These are phyloP conservation scores for Fratercula arctica DNA, from an alignment of 2,797 vertebrate genomes.

Conservation along the genomic window DNA sequence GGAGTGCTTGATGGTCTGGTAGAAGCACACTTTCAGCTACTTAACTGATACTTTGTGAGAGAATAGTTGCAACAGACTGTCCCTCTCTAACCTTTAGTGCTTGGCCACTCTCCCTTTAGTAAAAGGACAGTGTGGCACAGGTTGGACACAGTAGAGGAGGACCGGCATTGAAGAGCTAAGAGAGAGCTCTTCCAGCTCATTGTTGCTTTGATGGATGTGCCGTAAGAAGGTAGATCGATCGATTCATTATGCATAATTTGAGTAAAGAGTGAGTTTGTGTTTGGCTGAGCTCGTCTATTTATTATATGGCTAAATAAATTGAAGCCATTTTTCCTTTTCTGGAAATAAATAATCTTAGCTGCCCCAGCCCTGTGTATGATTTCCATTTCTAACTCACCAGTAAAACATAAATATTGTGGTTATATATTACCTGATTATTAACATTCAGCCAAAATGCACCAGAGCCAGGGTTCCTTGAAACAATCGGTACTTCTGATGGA, in stretches of 20 bases:
- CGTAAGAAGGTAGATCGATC: background rate
- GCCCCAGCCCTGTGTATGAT: background rate
- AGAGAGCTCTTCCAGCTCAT: background rate
- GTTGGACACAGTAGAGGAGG: background rate
- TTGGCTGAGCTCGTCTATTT: constrained; percentile 1
- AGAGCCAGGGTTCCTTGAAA: constrained; percentile 26
- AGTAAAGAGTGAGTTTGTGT: background rate
- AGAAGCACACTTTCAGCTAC: background rate
- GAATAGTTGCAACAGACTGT: background rate
- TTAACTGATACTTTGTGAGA: background rate
- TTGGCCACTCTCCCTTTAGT: background rate
- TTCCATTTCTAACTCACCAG: background rate
- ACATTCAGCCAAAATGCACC: background rate
- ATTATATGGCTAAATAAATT: background rate
- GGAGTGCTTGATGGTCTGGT: background rate
- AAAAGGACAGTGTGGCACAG: rapidly evolving
- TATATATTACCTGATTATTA: background rate
- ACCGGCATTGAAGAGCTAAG: background rate
- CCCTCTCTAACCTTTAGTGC: background rate
- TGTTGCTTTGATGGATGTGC: background rate
- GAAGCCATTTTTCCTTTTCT: background rate
- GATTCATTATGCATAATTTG: background rate
- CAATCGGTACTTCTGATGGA: constrained; percentile 1
- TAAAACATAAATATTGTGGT: background rate
- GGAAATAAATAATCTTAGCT: background rate